phyloP scores from a whole-genome alignment of 2,797 vertebrate species.

The Austrolebias charrua region DNA sequence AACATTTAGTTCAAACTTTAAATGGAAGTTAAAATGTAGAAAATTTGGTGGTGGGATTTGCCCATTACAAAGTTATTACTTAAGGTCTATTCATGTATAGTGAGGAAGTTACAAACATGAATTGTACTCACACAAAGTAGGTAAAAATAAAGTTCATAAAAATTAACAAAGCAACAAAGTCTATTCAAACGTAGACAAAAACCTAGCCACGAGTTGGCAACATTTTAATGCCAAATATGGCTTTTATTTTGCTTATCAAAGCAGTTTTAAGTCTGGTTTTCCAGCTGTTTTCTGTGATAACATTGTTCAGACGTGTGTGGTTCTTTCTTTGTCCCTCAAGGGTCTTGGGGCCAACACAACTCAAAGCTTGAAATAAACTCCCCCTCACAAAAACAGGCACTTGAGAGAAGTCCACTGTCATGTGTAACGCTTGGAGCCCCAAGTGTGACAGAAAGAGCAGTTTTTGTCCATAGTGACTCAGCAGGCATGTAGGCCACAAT shows the following conservation, averaged over 20 bases:
- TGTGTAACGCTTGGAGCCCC: constrained; percentile 8
- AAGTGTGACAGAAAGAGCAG: constrained; percentile 34
- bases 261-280: constrained; percentile 19
- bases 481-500: constrained; percentile 62
- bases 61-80: neutral
- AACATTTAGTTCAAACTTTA: no score
- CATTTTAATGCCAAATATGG: constrained; percentile 27
- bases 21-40: no score
- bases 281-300: constrained; percentile 63
- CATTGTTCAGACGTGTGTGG: constrained; percentile 52
- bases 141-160: constrained; percentile 9
- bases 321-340: constrained; percentile 28
- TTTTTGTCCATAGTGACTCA: constrained; percentile 61
- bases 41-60: no score
- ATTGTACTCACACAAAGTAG: constrained; percentile 6
- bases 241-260: constrained; percentile 40
- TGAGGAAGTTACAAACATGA: constrained; percentile 51
- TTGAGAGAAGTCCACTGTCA: constrained; percentile 26
- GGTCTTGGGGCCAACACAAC: constrained; percentile 17
- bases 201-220: constrained; percentile 13
- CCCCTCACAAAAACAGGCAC: constrained; percentile 10
- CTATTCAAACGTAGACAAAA: constrained; percentile 3
- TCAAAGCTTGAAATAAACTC: constrained; percentile 29
- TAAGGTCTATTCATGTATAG: neutral
- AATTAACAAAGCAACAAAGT: constrained; percentile 23